Evolutionary conservation across 2,113 vertebrate genomes (phyloP).

Genomic region (Lynx canadensis): DNA sequence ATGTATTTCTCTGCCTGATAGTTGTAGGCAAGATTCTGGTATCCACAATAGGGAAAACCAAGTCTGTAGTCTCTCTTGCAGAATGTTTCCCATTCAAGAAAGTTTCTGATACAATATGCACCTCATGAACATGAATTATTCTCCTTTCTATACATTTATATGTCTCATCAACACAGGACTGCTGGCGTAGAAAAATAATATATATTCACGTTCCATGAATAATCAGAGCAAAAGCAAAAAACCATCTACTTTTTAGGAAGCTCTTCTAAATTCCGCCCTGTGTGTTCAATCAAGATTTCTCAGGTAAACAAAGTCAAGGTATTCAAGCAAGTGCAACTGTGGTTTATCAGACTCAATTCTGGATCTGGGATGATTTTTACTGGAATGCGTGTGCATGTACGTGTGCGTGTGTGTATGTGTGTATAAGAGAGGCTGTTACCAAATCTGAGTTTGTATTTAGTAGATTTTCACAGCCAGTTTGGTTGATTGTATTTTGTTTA

Average conservation of each 20-base stretch:
- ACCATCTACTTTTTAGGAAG: not conserved
- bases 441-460: slow-evolving; percentile 15
- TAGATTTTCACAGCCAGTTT: slow-evolving; percentile 23
- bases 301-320: slow-evolving; percentile 7
- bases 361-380: not conserved
- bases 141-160: not conserved
- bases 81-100: slow-evolving; percentile 16
- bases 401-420: not conserved
- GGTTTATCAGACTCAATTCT: not conserved
- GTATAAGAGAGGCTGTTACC: not conserved
- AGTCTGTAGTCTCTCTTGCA: not conserved
- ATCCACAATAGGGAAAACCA: slow-evolving; percentile 16
- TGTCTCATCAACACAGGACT: not conserved
- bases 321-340: not conserved
- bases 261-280: not conserved
- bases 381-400: not conserved
- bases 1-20: not conserved
- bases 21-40: slow-evolving; percentile 21
- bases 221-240: slow-evolving; percentile 36
- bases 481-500: not conserved
- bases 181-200: slow-evolving; percentile 14
- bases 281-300: not conserved
- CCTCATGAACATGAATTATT: not conserved
- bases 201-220: slow-evolving; percentile 2
- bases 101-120: not conserved